Evolutionary conservation across 1,140 invertebrate genomes (phyloP), one percentile per base, ranked within the genome.

Genomic region (Hylaeus volcanicus): DNA sequence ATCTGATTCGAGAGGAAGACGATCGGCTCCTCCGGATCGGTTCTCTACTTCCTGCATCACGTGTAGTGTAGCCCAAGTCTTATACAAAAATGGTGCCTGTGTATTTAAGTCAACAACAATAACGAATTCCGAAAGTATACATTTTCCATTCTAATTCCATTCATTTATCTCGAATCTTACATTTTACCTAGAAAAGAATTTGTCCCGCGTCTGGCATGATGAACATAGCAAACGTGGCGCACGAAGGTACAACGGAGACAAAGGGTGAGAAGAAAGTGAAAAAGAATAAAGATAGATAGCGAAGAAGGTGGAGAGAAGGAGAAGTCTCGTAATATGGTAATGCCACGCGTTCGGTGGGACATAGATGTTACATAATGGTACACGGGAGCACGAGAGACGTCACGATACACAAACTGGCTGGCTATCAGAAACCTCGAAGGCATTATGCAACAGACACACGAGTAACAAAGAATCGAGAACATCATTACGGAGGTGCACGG

Each of bases 331-430:
- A 88, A 86, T 82, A 82, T 84, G 79, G 75, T 81, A 87, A 88
- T 85, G 78, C 76, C 70, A 79, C 64, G 75, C 65, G 82, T 84
- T 84, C 85, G 72, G 68, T 64, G 73, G 71, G 65, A 79, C 78
- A 87, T 84, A 70, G 79, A 64, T 55, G 81, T 86, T 86, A 84
- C 58, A 72, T 88, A 86, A 86, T 81, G 66, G 61, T 74, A 83
- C 68, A 83, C 64, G 76, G 85, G 70, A 86, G 86, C 72, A 86
- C 74, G 76, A 64, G 76, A 86, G 83, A 81, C 83, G 79, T 87
- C 81, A 81, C 81, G 85, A 83, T 88, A 87, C 85, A 80, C 78
- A 81, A 88, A 88, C 85, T 88, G 74, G 79, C 82, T 68, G 74
- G 66, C 85, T 87, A 87, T 87, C 85, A 86, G 85, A 83, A 87